A percentile compares a stretch with the other conserved stretches of the same genome.
Evolutionary conservation across 1,140 invertebrate species (phyloP).

Genomic region (Eufriesea mexicana): DNA sequence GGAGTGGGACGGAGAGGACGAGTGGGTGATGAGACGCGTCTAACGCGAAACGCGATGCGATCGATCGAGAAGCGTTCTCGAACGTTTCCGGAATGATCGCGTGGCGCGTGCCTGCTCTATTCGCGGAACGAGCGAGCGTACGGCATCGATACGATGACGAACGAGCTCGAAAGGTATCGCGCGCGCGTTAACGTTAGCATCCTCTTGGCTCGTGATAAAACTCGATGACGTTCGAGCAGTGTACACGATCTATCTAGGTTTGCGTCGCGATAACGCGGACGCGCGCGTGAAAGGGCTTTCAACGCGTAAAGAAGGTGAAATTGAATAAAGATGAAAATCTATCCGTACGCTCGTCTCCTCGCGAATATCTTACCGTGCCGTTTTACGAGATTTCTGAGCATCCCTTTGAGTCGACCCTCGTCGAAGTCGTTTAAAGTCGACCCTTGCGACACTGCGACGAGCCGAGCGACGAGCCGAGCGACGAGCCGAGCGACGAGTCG

Average conservation of each 20-base stretch:
- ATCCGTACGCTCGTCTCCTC: neutral
- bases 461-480: too few relatives aligned
- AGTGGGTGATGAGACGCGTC: too few relatives aligned
- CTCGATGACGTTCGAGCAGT: conserved; percentile 22
- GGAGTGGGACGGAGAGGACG: too few relatives aligned
- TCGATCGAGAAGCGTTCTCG: too few relatives aligned
- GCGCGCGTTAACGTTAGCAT: neutral
- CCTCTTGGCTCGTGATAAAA: conserved; percentile 4
- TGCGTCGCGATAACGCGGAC: conserved; percentile 25
- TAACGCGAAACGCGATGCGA: too few relatives aligned
- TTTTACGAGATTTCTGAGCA: neutral
- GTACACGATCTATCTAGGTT: conserved; percentile 29
- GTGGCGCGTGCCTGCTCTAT: too few relatives aligned
- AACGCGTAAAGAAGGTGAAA: conserved; percentile 13
- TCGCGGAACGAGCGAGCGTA: too few relatives aligned
- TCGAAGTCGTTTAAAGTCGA: neutral
- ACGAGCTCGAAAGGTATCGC: neutral
- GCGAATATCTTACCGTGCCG: neutral
- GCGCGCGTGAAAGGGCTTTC: conserved; percentile 15
- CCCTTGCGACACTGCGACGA: too few relatives aligned
- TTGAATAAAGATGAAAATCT: conserved; percentile 46
- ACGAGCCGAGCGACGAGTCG: too few relatives aligned
- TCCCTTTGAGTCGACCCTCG: neutral
- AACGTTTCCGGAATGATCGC: too few relatives aligned
- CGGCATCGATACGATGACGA: neutral